Percentiles rank a stretch among this genome's conserved stretches.
phyloP scores from a whole-genome alignment of 2,888 invertebrate species.

The Alentia gelatinosa region DNA sequence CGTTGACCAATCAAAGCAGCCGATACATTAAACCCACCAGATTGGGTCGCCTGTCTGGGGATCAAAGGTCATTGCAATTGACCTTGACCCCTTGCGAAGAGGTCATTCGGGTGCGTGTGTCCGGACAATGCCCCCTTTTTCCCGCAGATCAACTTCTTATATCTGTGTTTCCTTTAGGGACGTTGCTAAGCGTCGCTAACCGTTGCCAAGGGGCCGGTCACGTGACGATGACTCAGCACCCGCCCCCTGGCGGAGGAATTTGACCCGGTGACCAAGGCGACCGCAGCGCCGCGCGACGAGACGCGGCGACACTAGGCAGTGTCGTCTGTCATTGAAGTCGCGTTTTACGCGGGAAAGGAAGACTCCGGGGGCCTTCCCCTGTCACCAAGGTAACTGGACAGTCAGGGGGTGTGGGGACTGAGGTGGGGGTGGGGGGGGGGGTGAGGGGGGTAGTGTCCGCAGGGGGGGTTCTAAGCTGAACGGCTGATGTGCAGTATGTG shows the following conservation, averaged over 20 bases:
- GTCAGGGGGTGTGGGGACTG: neutral
- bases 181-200: slow-evolving; percentile 11
- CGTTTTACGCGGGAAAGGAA: too few relatives aligned
- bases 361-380: too few relatives aligned
- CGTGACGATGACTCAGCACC: neutral
- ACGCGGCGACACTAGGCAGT: neutral
- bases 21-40: neutral
- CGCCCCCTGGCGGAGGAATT: neutral
- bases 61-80: neutral
- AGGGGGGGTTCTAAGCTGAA: neutral
- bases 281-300: neutral
- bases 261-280: neutral
- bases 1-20: neutral
- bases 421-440: neutral
- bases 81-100: neutral
- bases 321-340: too few relatives aligned
- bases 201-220: slow-evolving; percentile 2
- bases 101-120: neutral
- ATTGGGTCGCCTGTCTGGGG: neutral
- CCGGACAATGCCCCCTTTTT: neutral
- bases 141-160: neutral
- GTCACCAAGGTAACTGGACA: too few relatives aligned
- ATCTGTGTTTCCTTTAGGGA: neutral
- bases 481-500: too few relatives aligned
- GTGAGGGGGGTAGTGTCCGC: neutral